Conservation (phyloP, 2,888 invertebrate species). For the Phytoseiulus persimilis region DNA sequence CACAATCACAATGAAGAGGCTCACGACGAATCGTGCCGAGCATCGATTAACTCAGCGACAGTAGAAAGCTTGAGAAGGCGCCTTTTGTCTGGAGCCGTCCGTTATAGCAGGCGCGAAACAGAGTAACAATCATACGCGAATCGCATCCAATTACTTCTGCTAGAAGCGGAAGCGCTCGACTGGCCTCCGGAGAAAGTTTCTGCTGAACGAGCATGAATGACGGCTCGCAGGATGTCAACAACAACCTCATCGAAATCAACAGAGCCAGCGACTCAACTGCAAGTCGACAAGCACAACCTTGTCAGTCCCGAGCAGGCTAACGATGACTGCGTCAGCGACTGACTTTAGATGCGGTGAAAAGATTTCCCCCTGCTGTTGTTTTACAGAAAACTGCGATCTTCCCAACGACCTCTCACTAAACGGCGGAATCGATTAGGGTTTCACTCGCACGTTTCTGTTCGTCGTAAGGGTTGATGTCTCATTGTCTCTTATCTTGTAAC, state of each 20-base stretch:
- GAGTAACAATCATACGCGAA: background rate
- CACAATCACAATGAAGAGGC: background rate
- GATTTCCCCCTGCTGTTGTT: background rate
- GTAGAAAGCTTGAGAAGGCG: background rate
- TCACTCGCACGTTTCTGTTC: background rate
- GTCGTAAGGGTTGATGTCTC: background rate
- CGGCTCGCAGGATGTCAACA: background rate
- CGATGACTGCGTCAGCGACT: background rate
- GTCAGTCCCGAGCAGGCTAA: background rate
- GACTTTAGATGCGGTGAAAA: background rate
- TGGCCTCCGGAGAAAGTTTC: background rate
- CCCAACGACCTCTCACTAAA: background rate
- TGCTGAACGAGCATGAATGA: background rate
- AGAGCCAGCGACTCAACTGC: background rate
- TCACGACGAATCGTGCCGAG: background rate
- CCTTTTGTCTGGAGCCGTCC: background rate
- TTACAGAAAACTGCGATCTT: background rate
- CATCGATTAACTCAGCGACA: background rate
- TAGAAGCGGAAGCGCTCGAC: background rate
- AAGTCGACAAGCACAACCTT: background rate
- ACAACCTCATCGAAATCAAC: background rate
- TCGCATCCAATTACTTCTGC: background rate
- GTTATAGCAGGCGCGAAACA: background rate
- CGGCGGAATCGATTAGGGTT: background rate
- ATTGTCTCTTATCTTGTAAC: background rate